Conservation (phyloP, 2,797 vertebrate species). For the Centroberyx gerrardi region DNA sequence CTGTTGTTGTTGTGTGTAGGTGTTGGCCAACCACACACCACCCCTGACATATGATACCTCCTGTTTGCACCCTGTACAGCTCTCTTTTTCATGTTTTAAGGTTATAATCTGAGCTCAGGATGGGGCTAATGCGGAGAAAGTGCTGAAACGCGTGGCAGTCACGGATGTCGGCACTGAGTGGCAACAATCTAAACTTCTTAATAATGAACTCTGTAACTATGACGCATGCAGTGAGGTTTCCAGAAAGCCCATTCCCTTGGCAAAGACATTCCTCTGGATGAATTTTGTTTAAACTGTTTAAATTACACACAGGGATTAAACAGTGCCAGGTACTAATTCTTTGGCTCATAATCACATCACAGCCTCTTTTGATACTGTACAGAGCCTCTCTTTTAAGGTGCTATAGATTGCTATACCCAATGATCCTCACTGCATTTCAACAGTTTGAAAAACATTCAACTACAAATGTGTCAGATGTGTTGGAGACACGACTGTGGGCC, state of each 20-base stretch:
- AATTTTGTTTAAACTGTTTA: neutral
- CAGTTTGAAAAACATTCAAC: neutral
- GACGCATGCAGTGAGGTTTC: slow-evolving; percentile 48
- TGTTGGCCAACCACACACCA: slow-evolving; percentile 16
- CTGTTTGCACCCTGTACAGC: slow-evolving; percentile 37
- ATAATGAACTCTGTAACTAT: slow-evolving; percentile 52
- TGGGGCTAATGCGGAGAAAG: slow-evolving; percentile 16
- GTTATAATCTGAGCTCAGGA: slow-evolving; percentile 53
- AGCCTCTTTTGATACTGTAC: neutral
- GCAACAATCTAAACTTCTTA: slow-evolving; percentile 68
- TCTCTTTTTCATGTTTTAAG: slow-evolving; percentile 50
- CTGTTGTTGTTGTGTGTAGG: neutral
- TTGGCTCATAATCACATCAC: neutral
- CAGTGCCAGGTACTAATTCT: neutral
- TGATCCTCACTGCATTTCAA: neutral
- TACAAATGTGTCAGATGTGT: neutral
- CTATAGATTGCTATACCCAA: neutral
- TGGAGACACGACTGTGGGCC: neutral
- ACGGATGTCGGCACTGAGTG: slow-evolving; percentile 55
- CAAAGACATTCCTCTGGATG: neutral
- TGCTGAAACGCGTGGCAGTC: slow-evolving; percentile 51
- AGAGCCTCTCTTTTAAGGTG: neutral
- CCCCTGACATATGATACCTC: slow-evolving; percentile 47
- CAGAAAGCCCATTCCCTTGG: slow-evolving; percentile 24
- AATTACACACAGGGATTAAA: neutral